Base-by-base conservation (phyloP, 2,888 invertebrate genomes). In the Exocentrus adspersus region DNA sequence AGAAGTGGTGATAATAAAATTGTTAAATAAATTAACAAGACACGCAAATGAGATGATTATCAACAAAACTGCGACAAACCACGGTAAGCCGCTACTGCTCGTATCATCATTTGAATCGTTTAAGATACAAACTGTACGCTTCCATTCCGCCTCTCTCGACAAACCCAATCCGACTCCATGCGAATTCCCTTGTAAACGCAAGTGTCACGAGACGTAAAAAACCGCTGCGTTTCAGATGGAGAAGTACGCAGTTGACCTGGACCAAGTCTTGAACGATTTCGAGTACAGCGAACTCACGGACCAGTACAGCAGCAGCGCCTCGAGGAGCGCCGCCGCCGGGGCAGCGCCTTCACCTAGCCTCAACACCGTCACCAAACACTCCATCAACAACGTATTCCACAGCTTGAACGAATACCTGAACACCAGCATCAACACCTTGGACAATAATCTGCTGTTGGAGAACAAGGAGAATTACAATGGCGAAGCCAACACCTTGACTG, bases 231-330 rank as follows among this genome's bases (percentile, higher is more conserved):
- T 78, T 59, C 67, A 80, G 77, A 83, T 83, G 83, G 83, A 83
- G 72, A 83, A 83, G 72, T 83, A 81, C 71, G 79, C 83, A 43
- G 89, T 93, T 66, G 93, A 94, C 83, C 86, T 94, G 77, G 93
- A 94, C 81, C 91, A 92, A 84, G 92, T 93, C 68, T 84, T 94
- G 62, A 93, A 94, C 82, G 93, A 93, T 79, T 90, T 94, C 78
- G 93, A 94, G 81, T 87, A 90, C 74, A 89, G 88, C 77, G 91
- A 93, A 85, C 79, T 83, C 30, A 82, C 82, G 3, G 80, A 80
- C 42, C 75, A 79, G 43, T 74, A 80, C 32, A 57, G 9, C 32
- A 57, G 9, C 24, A 65, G 53, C 57, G 43, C 64, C 5, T 17
- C 51, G n/a, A 62, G 58, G 46, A 59, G 52, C 19, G 30, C 56